phyloP scores from a whole-genome alignment of 2,113 vertebrate genomes.

The Oncorhynchus clarkii region DNA sequence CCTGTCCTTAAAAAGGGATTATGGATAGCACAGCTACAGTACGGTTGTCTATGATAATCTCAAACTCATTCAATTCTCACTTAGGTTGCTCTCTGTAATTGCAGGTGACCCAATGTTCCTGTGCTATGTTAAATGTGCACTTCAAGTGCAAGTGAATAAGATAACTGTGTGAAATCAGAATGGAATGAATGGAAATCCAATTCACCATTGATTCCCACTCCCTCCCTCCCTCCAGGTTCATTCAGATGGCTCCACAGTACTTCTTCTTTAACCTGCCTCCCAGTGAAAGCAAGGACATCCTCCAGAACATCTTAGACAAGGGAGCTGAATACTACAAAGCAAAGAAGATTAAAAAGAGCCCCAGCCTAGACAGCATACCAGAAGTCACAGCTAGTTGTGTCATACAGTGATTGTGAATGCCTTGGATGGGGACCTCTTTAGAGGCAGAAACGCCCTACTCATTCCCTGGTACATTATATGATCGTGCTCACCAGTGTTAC shows the following conservation, averaged over 20 bases:
- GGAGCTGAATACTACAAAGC: conserved; percentile 33
- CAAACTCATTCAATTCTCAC: too few species aligned
- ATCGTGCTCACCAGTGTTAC: too few species aligned
- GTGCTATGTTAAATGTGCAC: too few species aligned
- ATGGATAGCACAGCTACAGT: conserved; percentile 43
- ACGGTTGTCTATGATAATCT: too few species aligned
- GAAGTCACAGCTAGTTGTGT: conserved; percentile 66
- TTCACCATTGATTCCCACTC: neutral
- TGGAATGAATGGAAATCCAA: too few species aligned
- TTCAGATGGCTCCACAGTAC: conserved; percentile 83
- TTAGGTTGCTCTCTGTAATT: too few species aligned
- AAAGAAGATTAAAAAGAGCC: conserved; percentile 52
- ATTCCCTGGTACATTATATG: too few species aligned
- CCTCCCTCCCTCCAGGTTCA: conserved; percentile 68
- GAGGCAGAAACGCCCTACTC: too few species aligned
- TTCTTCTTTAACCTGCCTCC: conserved; percentile 90
- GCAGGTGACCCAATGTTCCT: too few species aligned
- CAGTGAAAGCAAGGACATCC: conserved; percentile 87
- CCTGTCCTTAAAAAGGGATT: conserved; percentile 52
- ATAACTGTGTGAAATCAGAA: too few species aligned
- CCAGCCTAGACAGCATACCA: conserved; percentile 17
- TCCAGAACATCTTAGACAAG: conserved; percentile 75
- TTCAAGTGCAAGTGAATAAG: too few species aligned
- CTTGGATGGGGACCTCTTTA: neutral
- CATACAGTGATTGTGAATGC: conserved; percentile 74